Conservation (phyloP, 2,888 invertebrate species). For the Lymantria dispar region DNA sequence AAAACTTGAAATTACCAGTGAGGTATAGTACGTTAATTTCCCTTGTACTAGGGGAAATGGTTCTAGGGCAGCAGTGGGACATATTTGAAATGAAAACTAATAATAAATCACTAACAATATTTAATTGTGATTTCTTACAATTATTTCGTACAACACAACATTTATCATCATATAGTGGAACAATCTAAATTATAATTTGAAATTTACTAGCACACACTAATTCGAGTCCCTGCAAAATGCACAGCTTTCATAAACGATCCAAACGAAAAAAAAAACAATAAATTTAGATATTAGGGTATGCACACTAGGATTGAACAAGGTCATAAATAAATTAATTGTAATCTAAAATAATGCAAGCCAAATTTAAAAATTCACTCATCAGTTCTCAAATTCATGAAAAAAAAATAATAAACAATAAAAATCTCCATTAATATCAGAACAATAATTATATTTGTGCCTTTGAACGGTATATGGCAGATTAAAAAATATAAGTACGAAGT, state of each 20-base stretch:
- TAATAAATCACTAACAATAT: conserved; percentile 59
- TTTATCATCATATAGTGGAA: conserved; percentile 42
- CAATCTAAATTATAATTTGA: conserved; percentile 10
- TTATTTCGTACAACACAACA: conserved; percentile 59
- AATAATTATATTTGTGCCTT: not conserved
- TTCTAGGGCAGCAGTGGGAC: too few species aligned
- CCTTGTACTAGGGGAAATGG: too few species aligned
- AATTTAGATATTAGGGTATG: not conserved
- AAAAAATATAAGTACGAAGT: not conserved
- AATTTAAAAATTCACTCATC: not conserved
- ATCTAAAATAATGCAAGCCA: not conserved
- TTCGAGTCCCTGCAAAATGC: not conserved
- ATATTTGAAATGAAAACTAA: too few species aligned
- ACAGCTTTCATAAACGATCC: not conserved
- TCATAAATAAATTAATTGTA: not conserved
- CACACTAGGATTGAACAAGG: not conserved
- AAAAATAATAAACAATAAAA: too few species aligned
- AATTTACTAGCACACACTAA: not conserved
- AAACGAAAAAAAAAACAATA: not conserved
- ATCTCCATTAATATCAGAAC: too few species aligned
- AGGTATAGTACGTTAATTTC: too few species aligned
- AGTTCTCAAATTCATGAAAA: too few species aligned
- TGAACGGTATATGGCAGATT: not conserved
- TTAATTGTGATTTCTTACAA: conserved; percentile 65
- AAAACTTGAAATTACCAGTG: too few species aligned